Percentiles rank a stretch among this genome's conserved stretches.
Conservation (phyloP, 2,888 invertebrate genomes). For the Tubulanus polymorphus region DNA sequence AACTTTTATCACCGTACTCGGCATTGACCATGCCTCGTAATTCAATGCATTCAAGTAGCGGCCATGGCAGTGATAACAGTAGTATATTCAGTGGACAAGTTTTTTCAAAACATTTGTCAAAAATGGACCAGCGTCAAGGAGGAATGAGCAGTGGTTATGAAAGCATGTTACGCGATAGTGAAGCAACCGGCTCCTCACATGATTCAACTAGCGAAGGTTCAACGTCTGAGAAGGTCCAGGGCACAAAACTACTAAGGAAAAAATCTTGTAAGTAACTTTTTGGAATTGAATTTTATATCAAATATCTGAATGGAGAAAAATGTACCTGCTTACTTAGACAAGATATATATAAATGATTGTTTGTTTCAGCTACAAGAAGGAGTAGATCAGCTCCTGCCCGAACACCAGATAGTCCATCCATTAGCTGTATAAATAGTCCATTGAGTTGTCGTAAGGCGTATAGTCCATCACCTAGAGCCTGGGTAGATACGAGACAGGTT, state of each 20-base stretch:
- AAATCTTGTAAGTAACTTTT: conserved; percentile 39
- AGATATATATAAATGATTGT: no score
- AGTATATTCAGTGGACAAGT: conserved; percentile 35
- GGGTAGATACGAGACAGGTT: conserved; percentile 36
- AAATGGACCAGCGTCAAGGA: conserved; percentile 39
- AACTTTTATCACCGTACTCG: conserved; percentile 51
- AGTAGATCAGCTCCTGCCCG: conserved; percentile 49
- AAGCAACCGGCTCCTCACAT: conserved; percentile 73
- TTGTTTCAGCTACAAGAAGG: conserved; percentile 30
- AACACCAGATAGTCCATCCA: conserved; percentile 34
- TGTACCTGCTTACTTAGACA: no score
- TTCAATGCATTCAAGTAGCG: conserved; percentile 52
- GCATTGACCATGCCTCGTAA: conserved; percentile 51
- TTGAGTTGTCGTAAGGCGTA: conserved; percentile 24
- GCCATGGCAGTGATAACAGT: conserved; percentile 52
- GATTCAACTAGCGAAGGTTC: conserved; percentile 52
- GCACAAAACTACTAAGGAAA: conserved; percentile 31
- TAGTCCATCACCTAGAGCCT: conserved; percentile 35
- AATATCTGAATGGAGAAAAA: no score
- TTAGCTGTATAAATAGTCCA: conserved; percentile 27
- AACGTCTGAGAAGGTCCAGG: conserved; percentile 37
- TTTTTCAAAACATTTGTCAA: conserved; percentile 32
- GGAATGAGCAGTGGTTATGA: conserved; percentile 82
- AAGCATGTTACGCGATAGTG: conserved; percentile 77
- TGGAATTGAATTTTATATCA: no score